A percentile compares a stretch with the other conserved stretches of the same genome.
Conservation (phyloP, 2,888 invertebrate genomes). For the Eristalis pertinax region DNA sequence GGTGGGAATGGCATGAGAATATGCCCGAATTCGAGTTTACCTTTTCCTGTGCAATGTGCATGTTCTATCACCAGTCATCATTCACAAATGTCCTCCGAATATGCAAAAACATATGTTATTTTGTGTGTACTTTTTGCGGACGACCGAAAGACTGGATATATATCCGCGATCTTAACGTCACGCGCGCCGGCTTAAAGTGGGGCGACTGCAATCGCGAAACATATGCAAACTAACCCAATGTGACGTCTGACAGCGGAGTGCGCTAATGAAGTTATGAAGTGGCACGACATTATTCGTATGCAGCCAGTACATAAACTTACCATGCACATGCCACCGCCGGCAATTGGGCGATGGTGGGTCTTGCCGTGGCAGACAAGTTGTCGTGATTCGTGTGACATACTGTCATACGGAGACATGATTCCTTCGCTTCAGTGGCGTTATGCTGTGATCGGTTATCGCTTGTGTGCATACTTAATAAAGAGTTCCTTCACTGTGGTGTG, state of each 20-base stretch:
- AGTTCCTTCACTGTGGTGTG: not conserved
- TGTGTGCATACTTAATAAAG: constrained; percentile 29
- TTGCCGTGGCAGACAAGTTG: constrained; percentile 61
- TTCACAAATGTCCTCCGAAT: not conserved
- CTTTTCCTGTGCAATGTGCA: not conserved
- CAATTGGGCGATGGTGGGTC: constrained; percentile 45
- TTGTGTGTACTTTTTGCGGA: not conserved
- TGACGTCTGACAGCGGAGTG: constrained; percentile 68
- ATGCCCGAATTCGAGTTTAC: not conserved
- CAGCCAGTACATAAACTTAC: constrained; percentile 28
- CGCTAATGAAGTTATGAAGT: constrained; percentile 81
- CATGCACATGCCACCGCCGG: constrained; percentile 34
- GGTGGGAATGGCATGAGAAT: not conserved
- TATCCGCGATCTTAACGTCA: constrained; percentile 37
- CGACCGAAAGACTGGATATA: constrained; percentile 9
- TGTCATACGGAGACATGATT: constrained; percentile 69
- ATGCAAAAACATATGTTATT: not conserved
- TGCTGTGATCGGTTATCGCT: constrained; percentile 40
- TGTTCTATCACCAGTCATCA: not conserved
- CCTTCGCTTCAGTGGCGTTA: constrained; percentile 43
- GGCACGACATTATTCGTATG: constrained; percentile 78
- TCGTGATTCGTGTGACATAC: constrained; percentile 75
- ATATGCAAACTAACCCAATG: constrained; percentile 72
- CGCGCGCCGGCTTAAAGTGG: constrained; percentile 60
- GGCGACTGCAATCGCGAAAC: constrained; percentile 57